Evolutionary conservation across 2,113 vertebrate species (phyloP), one percentile per base, ranked within the genome.

Genomic region (Sinocyclocheilus rhinocerous): DNA sequence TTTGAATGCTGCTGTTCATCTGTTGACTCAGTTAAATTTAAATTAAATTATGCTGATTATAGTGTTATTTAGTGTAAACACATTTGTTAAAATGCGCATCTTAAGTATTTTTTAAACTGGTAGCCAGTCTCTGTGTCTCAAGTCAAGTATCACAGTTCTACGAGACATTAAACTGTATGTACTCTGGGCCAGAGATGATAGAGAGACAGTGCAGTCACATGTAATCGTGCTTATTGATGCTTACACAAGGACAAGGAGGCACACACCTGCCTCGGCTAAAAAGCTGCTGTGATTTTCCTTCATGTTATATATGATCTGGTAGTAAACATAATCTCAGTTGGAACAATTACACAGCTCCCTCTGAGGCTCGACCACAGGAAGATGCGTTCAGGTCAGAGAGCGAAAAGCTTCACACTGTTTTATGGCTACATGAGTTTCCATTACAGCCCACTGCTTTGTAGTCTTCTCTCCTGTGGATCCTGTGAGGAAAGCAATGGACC

Each of bases 321-420:
- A 45, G 36, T 36, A 55, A 83, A 83, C 48, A 55, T 69, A 8
- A 18, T 55, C 48, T 55, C 24, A 83, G 45, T 70, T 69, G 9
- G 63, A 55, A 83, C 45, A 83, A 84, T 84, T 73, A 75, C 50
- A 59, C 81, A 20, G 42, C 33, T 16, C 50, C 29, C 69, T 42
- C 6, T 4, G 67, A 73, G 50, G 26, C n/a, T 33, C 0, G 65
- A 83, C 81, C 48, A 70, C 63, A 59, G 52, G 20, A 59, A 84
- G 50, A 84, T 76, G 59, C 36, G 72, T 84, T 59, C 79, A 73
- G 73, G 55, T 82, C 63, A 77, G 36, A 75, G 18, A 63, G 57
- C 45, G 20, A 82, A 45, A 65, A 50, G 29, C 75, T 67, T 80
- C 79, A 55, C 24, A 78, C 70, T 80, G 88, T 87, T 87, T 81